Base-by-base conservation (phyloP, 2,888 invertebrate genomes). In the Brachypalpus laphriformis region DNA sequence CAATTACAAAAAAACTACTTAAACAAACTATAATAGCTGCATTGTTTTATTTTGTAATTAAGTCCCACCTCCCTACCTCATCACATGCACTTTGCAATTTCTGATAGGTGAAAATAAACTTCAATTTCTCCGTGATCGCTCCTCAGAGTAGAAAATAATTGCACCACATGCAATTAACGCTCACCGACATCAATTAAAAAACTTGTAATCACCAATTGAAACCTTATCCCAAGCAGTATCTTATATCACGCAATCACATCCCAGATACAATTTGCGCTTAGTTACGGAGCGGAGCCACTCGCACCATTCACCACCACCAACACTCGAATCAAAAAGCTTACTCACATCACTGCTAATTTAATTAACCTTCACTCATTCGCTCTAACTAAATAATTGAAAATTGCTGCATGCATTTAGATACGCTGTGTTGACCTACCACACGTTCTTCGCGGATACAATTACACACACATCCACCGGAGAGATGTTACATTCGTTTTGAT, bases 191-290 rank as follows among this genome's bases (percentile, higher is more conserved):
- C 66, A 68, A 74, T 72, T 68, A 72, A 82, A 68, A 68, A 59
- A 45, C 56, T 31, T 57, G 74, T 68, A 74, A 42, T 56, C 54
- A 42, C 59, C 68, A 83, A 72, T 78, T 63, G 66, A 66, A 78
- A 78, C 49, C 40, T 45, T 47, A 77, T 54, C 40, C 54, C 40
- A 7, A 16, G 34, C 42, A 45, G 37, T 68, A 74, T 70, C 65
- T 47, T 54, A 51, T 42, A 51, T 74, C 78, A 83, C 70, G 83
- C 83, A 83, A 83, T 83, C 83, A 78, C 54, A 68, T 68, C 66
- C 45, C 51, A 75, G 37, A 71, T 78, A 57, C 22, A 51, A 78
- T n/a, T n/a, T n/a, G n/a, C n/a, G n/a, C n/a, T n/a, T n/a, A n/a
- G n/a, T n/a, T n/a, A n/a, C n/a, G n/a, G 18, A 20, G 14, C 25